These are phyloP conservation scores for Macrotus californicus DNA, from an alignment of 2,113 vertebrate genomes.

Conservation along the genomic window DNA sequence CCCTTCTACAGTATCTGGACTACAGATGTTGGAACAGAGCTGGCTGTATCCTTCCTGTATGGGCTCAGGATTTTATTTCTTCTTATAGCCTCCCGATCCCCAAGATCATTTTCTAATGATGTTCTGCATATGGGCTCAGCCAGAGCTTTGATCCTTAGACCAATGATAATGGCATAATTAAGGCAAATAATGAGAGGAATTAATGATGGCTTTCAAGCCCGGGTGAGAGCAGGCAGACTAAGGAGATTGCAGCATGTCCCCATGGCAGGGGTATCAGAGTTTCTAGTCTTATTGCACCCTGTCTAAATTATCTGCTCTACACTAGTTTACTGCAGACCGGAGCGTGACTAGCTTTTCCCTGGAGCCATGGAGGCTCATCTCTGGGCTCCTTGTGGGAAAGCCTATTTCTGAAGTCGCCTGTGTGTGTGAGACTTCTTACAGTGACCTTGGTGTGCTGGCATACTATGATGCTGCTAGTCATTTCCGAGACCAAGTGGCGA, in stretches of 20 bases:
- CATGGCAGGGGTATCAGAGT: not conserved
- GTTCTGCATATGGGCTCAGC: not conserved
- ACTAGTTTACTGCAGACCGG: not conserved
- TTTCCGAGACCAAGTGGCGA: conserved; percentile 1
- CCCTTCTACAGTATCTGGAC: conserved; percentile 99
- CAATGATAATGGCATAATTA: not conserved
- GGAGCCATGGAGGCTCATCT: not conserved
- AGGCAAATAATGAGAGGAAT: not conserved
- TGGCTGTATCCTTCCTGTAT: conserved; percentile 92
- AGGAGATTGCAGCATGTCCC: not conserved
- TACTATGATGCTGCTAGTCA: not conserved
- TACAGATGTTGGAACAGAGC: conserved; percentile 92
- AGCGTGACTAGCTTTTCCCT: not conserved
- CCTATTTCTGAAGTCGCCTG: not conserved
- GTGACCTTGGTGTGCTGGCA: not conserved
- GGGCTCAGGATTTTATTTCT: not conserved
- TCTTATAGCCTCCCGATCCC: not conserved
- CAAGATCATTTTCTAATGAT: conserved; percentile 30
- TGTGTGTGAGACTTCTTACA: not conserved
- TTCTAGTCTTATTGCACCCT: not conserved
- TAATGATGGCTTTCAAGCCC: not conserved
- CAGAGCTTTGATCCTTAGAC: conserved; percentile 17
- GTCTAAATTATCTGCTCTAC: not conserved
- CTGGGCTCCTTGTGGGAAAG: not conserved
- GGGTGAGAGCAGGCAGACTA: not conserved